Evolutionary conservation across 2,113 vertebrate species (phyloP).

Genomic region (Ageneiosus marmoratus): DNA sequence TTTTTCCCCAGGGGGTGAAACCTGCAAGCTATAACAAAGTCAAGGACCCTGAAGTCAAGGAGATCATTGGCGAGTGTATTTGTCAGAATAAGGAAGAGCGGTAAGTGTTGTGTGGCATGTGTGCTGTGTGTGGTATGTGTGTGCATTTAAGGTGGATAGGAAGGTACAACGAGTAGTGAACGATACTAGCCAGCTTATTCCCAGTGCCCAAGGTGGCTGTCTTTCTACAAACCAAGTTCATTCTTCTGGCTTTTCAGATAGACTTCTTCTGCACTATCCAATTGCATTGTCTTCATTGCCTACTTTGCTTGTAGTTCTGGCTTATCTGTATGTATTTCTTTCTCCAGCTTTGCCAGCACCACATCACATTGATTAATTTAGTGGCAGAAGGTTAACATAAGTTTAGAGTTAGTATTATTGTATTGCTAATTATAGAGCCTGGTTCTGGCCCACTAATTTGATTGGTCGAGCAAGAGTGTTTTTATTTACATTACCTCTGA

Average conservation of each 20-base stretch:
- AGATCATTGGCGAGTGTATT: constrained; percentile 98
- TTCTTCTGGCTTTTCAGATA: background rate
- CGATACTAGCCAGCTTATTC: background rate
- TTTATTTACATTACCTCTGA: background rate
- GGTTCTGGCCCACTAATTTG: background rate
- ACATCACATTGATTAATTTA: background rate
- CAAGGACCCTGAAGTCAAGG: constrained; percentile 94
- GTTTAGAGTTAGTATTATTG: background rate
- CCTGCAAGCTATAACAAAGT: constrained; percentile 96
- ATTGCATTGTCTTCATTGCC: background rate
- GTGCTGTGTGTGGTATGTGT: background rate
- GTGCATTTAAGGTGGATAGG: background rate
- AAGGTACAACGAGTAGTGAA: background rate
- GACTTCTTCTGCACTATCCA: background rate
- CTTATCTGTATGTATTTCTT: background rate
- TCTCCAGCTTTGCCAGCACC: background rate
- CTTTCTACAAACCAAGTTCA: background rate
- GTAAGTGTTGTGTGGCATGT: constrained; percentile 69
- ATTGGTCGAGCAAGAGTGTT: background rate
- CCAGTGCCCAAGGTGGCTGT: background rate
- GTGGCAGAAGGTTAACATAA: background rate
- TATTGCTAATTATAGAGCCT: background rate
- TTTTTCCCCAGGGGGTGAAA: constrained; percentile 86
- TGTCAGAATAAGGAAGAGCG: constrained; percentile 95
- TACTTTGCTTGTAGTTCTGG: background rate